A percentile compares a stretch with the other conserved stretches of the same genome.
These are phyloP conservation scores for Drosophila trichaetosa DNA, from an alignment of 2,888 invertebrate species.

Conservation along the genomic window DNA sequence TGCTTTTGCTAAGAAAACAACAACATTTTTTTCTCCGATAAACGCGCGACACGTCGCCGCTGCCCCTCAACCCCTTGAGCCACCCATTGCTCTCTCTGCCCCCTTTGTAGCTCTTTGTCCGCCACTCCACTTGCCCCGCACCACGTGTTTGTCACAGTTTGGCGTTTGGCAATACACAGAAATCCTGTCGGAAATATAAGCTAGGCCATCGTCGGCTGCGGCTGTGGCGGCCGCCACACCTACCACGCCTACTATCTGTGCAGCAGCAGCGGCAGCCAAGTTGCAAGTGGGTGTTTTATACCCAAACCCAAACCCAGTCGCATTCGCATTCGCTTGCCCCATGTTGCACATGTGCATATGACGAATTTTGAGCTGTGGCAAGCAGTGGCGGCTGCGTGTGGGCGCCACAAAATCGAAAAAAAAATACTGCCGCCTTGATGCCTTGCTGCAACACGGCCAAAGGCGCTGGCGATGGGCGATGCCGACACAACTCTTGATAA, in stretches of 20 bases:
- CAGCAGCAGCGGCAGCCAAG: constrained; percentile 10
- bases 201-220: constrained; percentile 5
- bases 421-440: constrained; percentile 17
- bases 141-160: constrained; percentile 30
- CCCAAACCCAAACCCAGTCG: constrained; percentile 14
- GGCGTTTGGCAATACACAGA: constrained; percentile 38
- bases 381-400: constrained; percentile 62
- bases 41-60: constrained; percentile 9
- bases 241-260: constrained; percentile 52
- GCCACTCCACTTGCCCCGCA: not conserved
- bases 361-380: constrained; percentile 70
- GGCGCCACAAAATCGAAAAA: constrained; percentile 63
- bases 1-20: constrained; percentile 24
- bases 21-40: constrained; percentile 17
- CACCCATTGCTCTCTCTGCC: not conserved
- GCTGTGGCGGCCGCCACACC: constrained; percentile 59
- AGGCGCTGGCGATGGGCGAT: constrained; percentile 57
- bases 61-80: not conserved
- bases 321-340: constrained; percentile 40
- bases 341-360: constrained; percentile 62
- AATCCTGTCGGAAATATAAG: constrained; percentile 67
- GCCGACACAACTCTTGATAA: constrained; percentile 76
- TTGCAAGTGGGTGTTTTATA: constrained; percentile 68
- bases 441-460: constrained; percentile 48
- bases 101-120: not conserved